phyloP scores from a whole-genome alignment of 2,797 vertebrate species.

The Bovichtus variegatus region DNA sequence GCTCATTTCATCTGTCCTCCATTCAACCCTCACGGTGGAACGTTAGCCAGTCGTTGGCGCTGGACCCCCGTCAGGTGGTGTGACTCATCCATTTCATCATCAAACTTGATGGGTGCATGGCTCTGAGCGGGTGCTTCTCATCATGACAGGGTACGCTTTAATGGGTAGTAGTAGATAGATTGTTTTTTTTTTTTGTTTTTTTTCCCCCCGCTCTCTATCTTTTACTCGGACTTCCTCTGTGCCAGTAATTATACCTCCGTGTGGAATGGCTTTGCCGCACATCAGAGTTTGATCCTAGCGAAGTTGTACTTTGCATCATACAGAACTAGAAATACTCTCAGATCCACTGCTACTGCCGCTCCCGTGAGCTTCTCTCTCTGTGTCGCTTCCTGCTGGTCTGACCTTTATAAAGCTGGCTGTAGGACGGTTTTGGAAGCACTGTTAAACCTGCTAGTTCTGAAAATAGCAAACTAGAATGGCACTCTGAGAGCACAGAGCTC shows the following conservation, averaged over 20 bases:
- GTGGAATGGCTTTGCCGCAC: constrained; percentile 2
- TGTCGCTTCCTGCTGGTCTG: constrained; percentile 16
- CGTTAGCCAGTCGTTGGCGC: constrained; percentile 26
- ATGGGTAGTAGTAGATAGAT: constrained; percentile 7
- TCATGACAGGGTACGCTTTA: constrained; percentile 15
- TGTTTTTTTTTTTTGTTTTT: constrained; percentile 3
- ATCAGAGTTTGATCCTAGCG: neutral
- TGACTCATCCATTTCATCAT: constrained; percentile 53
- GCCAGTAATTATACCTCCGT: constrained; percentile 32
- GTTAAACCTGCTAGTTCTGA: neutral
- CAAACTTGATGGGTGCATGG: constrained; percentile 24
- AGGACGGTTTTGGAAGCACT: neutral
- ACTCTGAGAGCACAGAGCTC: no score
- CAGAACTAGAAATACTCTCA: neutral
- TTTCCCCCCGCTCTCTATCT: neutral
- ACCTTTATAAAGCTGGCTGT: constrained; percentile 23
- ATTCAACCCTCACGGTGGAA: constrained; percentile 21
- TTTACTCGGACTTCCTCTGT: constrained; percentile 9
- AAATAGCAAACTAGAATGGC: no score
- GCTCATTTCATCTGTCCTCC: constrained; percentile 38
- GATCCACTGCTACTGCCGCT: neutral
- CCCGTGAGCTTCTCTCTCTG: neutral
- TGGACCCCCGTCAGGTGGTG: constrained; percentile 47
- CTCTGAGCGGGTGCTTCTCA: constrained; percentile 28
- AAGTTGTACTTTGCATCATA: constrained; percentile 10